Conservation (phyloP, 2,113 vertebrate species). For the Pandion haliaetus region DNA sequence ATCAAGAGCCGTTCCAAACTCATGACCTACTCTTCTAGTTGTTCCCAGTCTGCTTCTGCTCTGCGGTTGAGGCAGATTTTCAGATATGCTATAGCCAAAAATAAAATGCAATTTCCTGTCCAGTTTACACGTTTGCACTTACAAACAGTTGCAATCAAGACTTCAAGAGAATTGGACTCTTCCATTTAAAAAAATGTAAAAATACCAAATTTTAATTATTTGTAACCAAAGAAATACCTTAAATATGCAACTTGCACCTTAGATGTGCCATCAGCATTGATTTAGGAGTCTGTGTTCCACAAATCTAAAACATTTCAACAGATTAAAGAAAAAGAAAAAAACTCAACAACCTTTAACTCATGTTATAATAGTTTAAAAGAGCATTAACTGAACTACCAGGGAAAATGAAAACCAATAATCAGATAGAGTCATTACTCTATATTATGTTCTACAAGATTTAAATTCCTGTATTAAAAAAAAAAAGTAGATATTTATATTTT, state of each 20-base stretch:
- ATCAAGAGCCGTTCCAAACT: neutral
- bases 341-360: neutral
- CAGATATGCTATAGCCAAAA: neutral
- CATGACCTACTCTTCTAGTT: neutral
- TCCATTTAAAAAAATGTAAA: neutral
- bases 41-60: neutral
- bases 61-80: neutral
- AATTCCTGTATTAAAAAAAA: neutral
- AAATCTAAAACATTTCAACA: neutral
- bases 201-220: neutral
- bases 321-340: neutral
- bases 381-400: neutral
- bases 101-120: slow-evolving; percentile 2
- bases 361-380: neutral
- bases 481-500: neutral
- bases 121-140: neutral
- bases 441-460: neutral
- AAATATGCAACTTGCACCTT: neutral
- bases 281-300: neutral
- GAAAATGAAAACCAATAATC: slow-evolving; percentile 13
- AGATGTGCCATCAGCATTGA: neutral
- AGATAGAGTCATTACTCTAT: neutral
- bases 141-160: neutral
- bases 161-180: neutral
- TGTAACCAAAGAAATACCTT: slow-evolving; percentile 1